Evolutionary conservation across 2,888 invertebrate species (phyloP).

Genomic region (Aleiodes testaceus): DNA sequence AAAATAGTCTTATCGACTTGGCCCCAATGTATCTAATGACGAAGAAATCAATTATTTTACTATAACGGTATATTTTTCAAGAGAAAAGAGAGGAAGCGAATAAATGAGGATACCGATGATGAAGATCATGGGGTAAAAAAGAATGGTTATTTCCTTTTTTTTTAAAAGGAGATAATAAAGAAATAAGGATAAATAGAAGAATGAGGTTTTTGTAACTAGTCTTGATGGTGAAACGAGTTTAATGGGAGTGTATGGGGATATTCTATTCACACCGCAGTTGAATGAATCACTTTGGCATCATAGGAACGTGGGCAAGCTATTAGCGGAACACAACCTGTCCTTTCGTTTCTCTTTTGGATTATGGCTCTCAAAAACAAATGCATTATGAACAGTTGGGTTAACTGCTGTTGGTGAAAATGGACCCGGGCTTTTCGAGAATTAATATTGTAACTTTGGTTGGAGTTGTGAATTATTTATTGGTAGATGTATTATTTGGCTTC

Average conservation of each 20-base stretch:
- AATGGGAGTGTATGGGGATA: conserved; percentile 39
- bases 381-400: conserved; percentile 17
- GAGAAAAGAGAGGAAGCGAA: conserved; percentile 35
- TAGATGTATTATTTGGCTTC: too few relatives aligned
- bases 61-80: conserved; percentile 35
- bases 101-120: conserved; percentile 45
- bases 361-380: conserved; percentile 6
- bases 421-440: background rate
- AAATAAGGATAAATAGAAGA: conserved; percentile 21
- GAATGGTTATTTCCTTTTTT: background rate
- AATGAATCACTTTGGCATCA: conserved; percentile 53
- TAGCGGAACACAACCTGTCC: conserved; percentile 58
- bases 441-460: background rate
- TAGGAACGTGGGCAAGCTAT: conserved; percentile 54
- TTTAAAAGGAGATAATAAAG: background rate
- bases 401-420: background rate
- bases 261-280: conserved; percentile 53
- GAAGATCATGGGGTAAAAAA: conserved; percentile 32
- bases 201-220: conserved; percentile 43
- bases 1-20: conserved; percentile 39
- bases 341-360: conserved; percentile 19
- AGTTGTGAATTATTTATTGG: too few relatives aligned
- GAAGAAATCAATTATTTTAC: conserved; percentile 47
- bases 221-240: conserved; percentile 48
- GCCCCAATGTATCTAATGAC: conserved; percentile 44